Evolutionary conservation across 2,888 invertebrate species (phyloP).

Genomic region (Lepas anatifera): DNA sequence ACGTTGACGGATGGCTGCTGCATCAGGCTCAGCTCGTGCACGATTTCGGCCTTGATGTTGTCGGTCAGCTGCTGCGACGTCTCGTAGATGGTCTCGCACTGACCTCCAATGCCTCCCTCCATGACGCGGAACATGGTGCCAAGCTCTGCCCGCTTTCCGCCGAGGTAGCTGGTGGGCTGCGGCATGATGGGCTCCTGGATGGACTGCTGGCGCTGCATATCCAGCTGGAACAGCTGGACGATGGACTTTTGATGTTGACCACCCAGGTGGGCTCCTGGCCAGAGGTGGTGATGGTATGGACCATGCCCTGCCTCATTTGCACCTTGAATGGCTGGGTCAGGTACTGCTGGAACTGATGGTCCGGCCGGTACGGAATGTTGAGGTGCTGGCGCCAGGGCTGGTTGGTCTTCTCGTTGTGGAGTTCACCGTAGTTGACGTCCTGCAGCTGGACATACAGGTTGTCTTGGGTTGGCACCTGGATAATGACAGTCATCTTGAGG

Average conservation of each 20-base stretch:
- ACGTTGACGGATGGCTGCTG: background rate
- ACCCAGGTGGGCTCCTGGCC: slow-evolving; percentile 32
- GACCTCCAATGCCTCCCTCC: slow-evolving; percentile 31
- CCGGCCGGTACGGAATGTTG: background rate
- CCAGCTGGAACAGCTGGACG: slow-evolving; percentile 30
- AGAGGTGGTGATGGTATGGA: slow-evolving; percentile 17
- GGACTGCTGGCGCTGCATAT: slow-evolving; percentile 27
- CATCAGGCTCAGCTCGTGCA: slow-evolving; percentile 5
- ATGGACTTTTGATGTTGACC: slow-evolving; percentile 36
- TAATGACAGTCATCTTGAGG: background rate
- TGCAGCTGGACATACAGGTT: slow-evolving; percentile 15
- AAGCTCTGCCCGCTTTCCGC: slow-evolving; percentile 23
- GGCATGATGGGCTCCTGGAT: background rate
- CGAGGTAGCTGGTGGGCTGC: slow-evolving; percentile 11
- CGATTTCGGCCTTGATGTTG: slow-evolving; percentile 10
- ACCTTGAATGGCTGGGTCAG: background rate
- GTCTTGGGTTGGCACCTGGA: slow-evolving; percentile 4
- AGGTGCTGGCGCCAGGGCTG: background rate
- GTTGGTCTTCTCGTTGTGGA: background rate
- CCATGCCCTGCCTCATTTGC: slow-evolving; percentile 15
- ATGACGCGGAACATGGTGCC: slow-evolving; percentile 26
- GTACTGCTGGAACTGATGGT: background rate
- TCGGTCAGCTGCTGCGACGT: slow-evolving; percentile 25
- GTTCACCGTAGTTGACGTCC: slow-evolving; percentile 12
- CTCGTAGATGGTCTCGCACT: slow-evolving; percentile 31